Percentiles rank a stretch among this genome's conserved stretches.
phyloP scores from a whole-genome alignment of 2,113 vertebrate species.

The Chloebia gouldiae region DNA sequence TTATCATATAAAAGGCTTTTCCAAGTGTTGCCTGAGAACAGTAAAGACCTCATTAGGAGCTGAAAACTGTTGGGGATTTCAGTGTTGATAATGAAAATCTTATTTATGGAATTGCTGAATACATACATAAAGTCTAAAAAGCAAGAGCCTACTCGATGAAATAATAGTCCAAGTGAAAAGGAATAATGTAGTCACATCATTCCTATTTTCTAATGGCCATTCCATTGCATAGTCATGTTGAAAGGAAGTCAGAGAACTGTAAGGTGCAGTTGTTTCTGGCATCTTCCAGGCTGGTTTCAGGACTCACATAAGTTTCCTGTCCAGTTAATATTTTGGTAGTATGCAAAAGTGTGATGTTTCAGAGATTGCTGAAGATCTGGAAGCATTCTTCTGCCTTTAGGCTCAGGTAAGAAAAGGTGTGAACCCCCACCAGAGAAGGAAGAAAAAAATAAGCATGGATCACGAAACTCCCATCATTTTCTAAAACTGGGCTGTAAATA shows the following conservation, averaged over 20 bases:
- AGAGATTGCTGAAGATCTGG: background rate
- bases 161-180: slow-evolving; percentile 27
- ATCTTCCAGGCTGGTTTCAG: background rate
- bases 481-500: background rate
- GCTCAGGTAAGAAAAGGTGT: background rate
- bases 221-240: background rate
- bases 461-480: background rate
- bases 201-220: background rate
- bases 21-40: slow-evolving; percentile 7
- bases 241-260: background rate
- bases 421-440: background rate
- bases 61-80: slow-evolving; percentile 64
- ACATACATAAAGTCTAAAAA: slow-evolving; percentile 2
- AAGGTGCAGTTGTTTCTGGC: background rate
- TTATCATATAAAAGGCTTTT: slow-evolving; percentile 36
- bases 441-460: background rate
- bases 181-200: background rate
- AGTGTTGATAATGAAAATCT: slow-evolving; percentile 59
- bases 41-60: slow-evolving; percentile 50
- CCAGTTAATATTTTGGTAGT: background rate
- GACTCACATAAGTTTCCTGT: background rate
- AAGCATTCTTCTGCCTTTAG: background rate
- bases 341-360: background rate
- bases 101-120: slow-evolving; percentile 71
- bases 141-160: slow-evolving; percentile 18